Base-by-base conservation (phyloP, 2,888 invertebrate genomes). In the Ischnus inquisitorius region DNA sequence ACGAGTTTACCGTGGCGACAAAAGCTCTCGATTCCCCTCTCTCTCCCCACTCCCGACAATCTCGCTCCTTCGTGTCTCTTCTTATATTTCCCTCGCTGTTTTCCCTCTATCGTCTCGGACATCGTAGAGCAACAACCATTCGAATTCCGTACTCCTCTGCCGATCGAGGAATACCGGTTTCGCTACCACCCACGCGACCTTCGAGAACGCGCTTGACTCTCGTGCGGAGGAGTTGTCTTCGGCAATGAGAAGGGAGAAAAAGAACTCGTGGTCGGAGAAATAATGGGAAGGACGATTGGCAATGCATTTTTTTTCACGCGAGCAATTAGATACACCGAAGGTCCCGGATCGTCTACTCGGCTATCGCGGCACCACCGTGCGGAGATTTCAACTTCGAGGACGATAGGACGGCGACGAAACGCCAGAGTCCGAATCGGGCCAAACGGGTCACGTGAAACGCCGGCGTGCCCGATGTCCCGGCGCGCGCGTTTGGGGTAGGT, bases 401-500 rank as follows among this genome's bases (percentile, higher is more conserved):
- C 46, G 71, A 25, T 12, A 39, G 39, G 25, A 72, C 16, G 57
- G 48, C 62, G 72, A 65, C 54, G 43, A 60, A n/a, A 65, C 67
- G 71, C 22, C 43, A 64, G 51, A 81, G 67, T 76, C 69, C 79
- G 82, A 87, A 87, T 84, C 81, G 85, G 86, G 87, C 85, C 83
- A 87, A 87, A 87, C 86, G 79, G 85, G 85, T 86, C 85, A 87
- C 85, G 86, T 86, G 79, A 85, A 79, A 74, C 81, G 84, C 82
- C 81, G 80, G 74, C 78, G 83, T 60, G 71, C 64, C 60, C 65
- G 69, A 19, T 82, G 51, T 67, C 60, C 48, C 64, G 71, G 67
- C 77, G 54, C 54, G 77, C 60, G 78, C 72, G 84, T 87, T 86
- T 87, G 81, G 87, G 87, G 87, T 85, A 87, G 87, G 87, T 87